Base-by-base conservation (phyloP, 2,797 vertebrate genomes). In the Acanthurus leucopareius region DNA sequence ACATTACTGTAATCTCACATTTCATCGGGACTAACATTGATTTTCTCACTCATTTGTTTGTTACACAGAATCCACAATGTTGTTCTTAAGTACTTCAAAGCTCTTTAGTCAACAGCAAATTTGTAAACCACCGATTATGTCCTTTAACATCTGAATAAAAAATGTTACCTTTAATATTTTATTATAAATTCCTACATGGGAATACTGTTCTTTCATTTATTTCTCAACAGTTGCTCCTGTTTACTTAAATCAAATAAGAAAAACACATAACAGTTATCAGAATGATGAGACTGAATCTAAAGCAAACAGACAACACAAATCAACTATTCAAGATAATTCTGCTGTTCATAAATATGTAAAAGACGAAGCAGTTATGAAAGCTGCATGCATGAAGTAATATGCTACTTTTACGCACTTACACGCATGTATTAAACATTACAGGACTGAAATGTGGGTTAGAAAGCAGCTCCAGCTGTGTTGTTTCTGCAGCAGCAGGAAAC, bases 401-500 rank as follows among this genome's bases (percentile, higher is more conserved):
- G 38, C 38, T 40, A 40, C 38, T 40, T 40, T 40, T 40, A 40
- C 38, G 6, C 10, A 10, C 38, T 40, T 40, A 40, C 38, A 40
- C 6, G 10, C 38, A 40, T 40, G 6, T 40, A 40, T 40, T 40
- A 40, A 40, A 40, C 38, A 19, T 71, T 53, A 44, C 53, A 67
- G 52, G 19, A 19, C 3, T 51, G 42, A 48, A 74, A 78, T 61
- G 65, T 70, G 15, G 66, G 70, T 70, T 66, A 70, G 32, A 44
- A 1, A 63, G 53, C n/a, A 22, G 28, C 32, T 74, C 48, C 61
- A 14, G 38, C 75, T 82, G 38, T 47, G 68, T 52, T 60, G 69
- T 53, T 73, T 63, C 62, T 52, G 73, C 45, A 17, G 45, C 79
- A 67, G 79, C 63, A 22, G 51, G 73, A 77, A 47, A 73, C 38